Base-by-base conservation (phyloP, 2,797 vertebrate species). In the Chelidonichthys spinosus region DNA sequence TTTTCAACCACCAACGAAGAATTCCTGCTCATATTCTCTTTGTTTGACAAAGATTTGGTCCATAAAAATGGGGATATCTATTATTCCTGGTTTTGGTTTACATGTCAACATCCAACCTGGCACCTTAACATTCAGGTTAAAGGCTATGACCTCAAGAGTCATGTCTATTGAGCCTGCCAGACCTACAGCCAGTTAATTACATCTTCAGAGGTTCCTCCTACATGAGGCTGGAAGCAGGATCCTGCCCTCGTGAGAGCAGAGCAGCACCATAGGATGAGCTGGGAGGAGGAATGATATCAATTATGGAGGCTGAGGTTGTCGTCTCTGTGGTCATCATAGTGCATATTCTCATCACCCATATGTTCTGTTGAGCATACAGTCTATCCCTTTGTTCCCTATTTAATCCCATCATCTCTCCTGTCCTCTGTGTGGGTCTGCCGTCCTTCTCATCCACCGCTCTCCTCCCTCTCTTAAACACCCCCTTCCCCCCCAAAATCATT, bases 391-490 rank as follows among this genome's bases (percentile, higher is more conserved):
- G 73, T 86, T 85, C 32, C 35, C 62, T 15, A 52, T 82, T 81
- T 84, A 78, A 83, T 87, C 78, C 81, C 58, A 43, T 87, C 79
- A 79, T 76, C 76, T 86, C 76, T 71, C 59, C 70, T 85, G 63
- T 84, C 76, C 75, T 89, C 78, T 70, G 64, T 64, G 84, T 73
- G 77, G 70, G 68, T 76, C 68, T 50, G 63, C 67, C 49, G 58
- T 83, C 75, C 76, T 74, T 69, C 67, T 75, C 69, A 53, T 83
- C 55, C 65, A 80, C 71, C 73, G 83, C 60, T 76, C 61, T 71
- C 70, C 70, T 52, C 39, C 68, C 72, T 54, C 65, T 66, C 63
- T 66, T 63, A 67, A 69, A 42, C 73, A 63, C 50, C 70, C 61
- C 78, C 49, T 63, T 58, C 76, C 59, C 39, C 14, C 25, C 76